These are phyloP conservation scores for Athalia cordata DNA, from an alignment of 2,888 invertebrate genomes.

Conservation along the genomic window DNA sequence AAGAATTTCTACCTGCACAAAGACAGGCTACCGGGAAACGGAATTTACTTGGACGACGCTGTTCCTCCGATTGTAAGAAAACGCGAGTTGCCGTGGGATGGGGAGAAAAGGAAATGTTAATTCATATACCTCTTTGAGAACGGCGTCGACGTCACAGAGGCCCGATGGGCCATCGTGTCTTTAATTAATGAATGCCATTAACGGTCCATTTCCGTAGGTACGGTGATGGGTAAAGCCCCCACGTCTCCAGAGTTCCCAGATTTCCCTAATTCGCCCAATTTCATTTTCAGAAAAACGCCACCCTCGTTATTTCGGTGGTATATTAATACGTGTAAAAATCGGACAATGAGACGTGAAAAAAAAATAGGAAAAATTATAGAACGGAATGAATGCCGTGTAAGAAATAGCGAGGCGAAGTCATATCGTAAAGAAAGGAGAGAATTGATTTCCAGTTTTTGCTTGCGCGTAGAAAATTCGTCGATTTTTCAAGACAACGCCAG, in stretches of 20 bases:
- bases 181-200: conserved; percentile 42
- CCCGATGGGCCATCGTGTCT: conserved; percentile 1
- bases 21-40: no score
- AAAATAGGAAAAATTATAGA: not conserved
- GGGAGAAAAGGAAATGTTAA: conserved; percentile 20
- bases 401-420: not conserved
- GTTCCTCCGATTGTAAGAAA: not conserved
- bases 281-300: no score
- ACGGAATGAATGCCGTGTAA: not conserved
- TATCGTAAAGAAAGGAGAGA: not conserved
- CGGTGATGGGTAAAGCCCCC: conserved; percentile 8
- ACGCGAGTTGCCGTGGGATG: not conserved
- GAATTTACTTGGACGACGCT: not conserved
- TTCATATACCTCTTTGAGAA: conserved; percentile 27
- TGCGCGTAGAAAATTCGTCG: not conserved
- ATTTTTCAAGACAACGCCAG: not conserved
- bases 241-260: no score
- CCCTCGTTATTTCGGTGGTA: no score
- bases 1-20: no score
- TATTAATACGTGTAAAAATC: no score
- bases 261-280: no score
- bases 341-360: no score
- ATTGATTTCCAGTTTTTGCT: not conserved
- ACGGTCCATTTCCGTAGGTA: conserved; percentile 16
- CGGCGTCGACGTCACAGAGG: conserved; percentile 14